Base-by-base conservation (phyloP, 2,797 vertebrate genomes). In the Muraenolepis orangiensis region DNA sequence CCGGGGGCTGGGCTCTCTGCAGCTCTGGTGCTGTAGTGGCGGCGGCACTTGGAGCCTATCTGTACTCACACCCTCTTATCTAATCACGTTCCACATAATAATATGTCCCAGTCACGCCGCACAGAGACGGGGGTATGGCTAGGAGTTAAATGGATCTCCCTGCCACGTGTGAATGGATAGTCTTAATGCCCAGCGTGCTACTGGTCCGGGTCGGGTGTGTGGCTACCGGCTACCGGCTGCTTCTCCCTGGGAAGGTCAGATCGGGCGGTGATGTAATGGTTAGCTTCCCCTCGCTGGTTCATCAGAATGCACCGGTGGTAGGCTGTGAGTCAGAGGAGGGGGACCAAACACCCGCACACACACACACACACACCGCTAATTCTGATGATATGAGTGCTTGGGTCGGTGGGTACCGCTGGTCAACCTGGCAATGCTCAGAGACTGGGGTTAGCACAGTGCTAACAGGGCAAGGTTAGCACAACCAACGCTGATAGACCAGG, bases 261-360 rank as follows among this genome's bases (percentile, higher is more conserved):
- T 51, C 46, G n/a, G 46, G 40, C 40, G 18, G 14, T 46, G 51
- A 74, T 40, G 69, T 69, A 76, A 70, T 79, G 72, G 83, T 89
- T 80, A 79, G 82, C 77, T 78, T 72, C 79, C 72, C 74, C 88
- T 76, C 87, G 89, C 91, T 87, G 84, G 77, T 84, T 91, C 90
- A 91, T 90, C 88, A 87, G 78, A 91, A 91, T 90, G 86, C 90
- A 91, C 85, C 87, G 87, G 84, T 86, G 83, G 80, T 81, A n/a
- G n/a, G 76, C 78, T 81, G 79, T 82, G 75, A 85, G 77, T 66
- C 80, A 70, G 73, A 29, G 69, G 77, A 82, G 89, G 87, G 82
- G 78, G 83, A 46, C 4, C 16, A 46, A 11, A 40, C 11, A 84
- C 80, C 75, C 38, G 73, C 74, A 70, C 66, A n/a, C n/a, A 20